phyloP scores from a whole-genome alignment of 2,888 invertebrate genomes.

The Oxytorus armatus region DNA sequence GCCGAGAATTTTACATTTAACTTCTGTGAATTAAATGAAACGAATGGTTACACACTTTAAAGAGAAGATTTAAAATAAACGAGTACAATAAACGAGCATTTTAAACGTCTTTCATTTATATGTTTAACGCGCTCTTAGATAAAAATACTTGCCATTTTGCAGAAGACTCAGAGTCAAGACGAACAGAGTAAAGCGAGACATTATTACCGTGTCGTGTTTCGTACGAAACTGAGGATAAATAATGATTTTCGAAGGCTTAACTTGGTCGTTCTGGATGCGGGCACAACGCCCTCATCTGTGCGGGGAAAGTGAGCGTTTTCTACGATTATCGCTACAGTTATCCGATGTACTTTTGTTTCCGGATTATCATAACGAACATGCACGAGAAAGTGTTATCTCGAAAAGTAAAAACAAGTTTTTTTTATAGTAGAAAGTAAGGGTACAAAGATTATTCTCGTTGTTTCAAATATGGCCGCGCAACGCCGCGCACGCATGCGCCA shows the following conservation, averaged over 20 bases:
- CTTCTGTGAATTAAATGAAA: constrained; percentile 40
- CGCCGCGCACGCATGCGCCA: constrained; percentile 13
- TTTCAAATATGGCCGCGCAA: constrained; percentile 49
- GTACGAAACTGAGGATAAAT: constrained; percentile 66
- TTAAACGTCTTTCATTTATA: too few species aligned
- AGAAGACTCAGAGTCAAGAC: constrained; percentile 35
- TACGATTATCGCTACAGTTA: constrained; percentile 60
- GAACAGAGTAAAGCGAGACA: constrained; percentile 53
- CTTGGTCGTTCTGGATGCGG: constrained; percentile 53
- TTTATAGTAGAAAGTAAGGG: neutral
- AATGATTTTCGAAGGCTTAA: constrained; percentile 51
- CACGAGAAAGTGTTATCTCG: constrained; percentile 49
- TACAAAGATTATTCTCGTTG: neutral
- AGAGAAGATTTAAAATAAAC: neutral
- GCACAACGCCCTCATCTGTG: constrained; percentile 57
- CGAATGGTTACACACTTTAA: neutral
- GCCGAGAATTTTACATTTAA: constrained; percentile 37
- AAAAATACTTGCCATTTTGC: constrained; percentile 48
- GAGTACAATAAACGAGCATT: neutral
- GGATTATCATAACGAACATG: constrained; percentile 35
- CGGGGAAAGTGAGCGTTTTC: constrained; percentile 66
- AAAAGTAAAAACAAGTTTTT: neutral
- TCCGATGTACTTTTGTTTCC: constrained; percentile 16
- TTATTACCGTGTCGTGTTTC: constrained; percentile 66
- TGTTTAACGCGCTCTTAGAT: neutral